These are phyloP conservation scores for Rousettus leschenaultii DNA, from an alignment of 2,113 vertebrate genomes.

Conservation along the genomic window DNA sequence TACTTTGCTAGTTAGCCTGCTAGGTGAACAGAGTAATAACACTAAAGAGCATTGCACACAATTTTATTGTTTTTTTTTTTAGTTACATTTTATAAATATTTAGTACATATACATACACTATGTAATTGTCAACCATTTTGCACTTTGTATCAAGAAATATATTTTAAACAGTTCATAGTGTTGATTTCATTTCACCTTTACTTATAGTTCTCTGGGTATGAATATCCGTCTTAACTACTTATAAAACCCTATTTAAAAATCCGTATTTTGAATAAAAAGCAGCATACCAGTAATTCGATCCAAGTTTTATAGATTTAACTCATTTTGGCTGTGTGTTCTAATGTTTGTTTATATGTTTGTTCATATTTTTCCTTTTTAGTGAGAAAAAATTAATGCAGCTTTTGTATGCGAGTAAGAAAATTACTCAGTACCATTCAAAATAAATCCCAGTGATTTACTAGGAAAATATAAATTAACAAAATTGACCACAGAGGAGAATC, in stretches of 20 bases:
- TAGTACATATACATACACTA: neutral
- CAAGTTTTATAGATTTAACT: neutral
- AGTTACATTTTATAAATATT: neutral
- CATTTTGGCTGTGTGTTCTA: neutral
- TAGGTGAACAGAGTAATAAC: neutral
- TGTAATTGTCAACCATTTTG: neutral
- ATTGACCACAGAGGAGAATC: neutral
- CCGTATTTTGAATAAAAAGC: neutral
- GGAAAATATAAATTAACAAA: conserved; percentile 21
- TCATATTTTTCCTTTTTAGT: conserved; percentile 18
- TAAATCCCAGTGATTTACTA: conserved; percentile 2
- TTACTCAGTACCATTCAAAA: conserved; percentile 21
- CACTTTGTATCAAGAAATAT: neutral
- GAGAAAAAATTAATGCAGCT: neutral
- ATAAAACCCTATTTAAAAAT: neutral
- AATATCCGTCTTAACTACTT: conserved; percentile 20
- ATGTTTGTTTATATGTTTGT: conserved; percentile 24
- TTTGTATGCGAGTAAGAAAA: conserved; percentile 17
- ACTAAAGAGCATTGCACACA: neutral
- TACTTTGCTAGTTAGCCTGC: neutral
- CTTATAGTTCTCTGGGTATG: neutral
- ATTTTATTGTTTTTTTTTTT: neutral
- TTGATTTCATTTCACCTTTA: conserved; percentile 34
- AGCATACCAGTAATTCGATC: neutral
- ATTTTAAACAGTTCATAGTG: neutral